Base-by-base conservation (phyloP, 2,797 vertebrate species). In the Tenualosa ilisha region DNA sequence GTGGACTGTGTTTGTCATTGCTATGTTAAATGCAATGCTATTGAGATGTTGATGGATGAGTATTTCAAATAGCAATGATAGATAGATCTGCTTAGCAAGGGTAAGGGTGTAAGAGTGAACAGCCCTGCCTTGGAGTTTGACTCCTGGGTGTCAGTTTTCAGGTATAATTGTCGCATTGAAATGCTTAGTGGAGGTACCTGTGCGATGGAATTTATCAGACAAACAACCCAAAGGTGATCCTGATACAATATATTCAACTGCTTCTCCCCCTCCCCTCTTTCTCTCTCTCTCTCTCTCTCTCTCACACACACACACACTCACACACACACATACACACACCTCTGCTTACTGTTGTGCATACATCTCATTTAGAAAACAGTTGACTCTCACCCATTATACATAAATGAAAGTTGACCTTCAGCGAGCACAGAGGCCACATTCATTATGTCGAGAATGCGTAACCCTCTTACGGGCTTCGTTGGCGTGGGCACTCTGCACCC, bases 381-480 rank as follows among this genome's bases (percentile, higher is more conserved):
- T 95, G 95, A 96, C 95, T 96, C 94, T 94, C 92, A 91, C 92
- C 95, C 93, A 94, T 96, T 96, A 95, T 94, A 94, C 95, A 95
- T 96, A 98, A 98, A 98, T 98, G 97, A 99, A 98, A 97, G 97
- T 97, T 98, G 97, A 97, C 95, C 96, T 96, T 96, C 95, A 95
- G 94, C 91, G 92, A 93, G 94, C 94, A 94, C 94, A 95, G 94
- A 95, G 95, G 95, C 96, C 93, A 94, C 94, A 95, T 96, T 95
- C 94, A 96, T 96, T 95, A 96, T 95, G 94, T 93, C 91, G 90
- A 93, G 37, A 89, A 93, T 93, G 93, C 91, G 94, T 93, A 93
- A 94, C 93, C 94, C 93, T 94, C 94, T 93, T 94, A 91, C 91
- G 89, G 92, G 89, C 68, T 46, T 43, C 2, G 31, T 72, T 91